Evolutionary conservation across 2,113 vertebrate genomes (phyloP).

Genomic region (Lathamus discolor): DNA sequence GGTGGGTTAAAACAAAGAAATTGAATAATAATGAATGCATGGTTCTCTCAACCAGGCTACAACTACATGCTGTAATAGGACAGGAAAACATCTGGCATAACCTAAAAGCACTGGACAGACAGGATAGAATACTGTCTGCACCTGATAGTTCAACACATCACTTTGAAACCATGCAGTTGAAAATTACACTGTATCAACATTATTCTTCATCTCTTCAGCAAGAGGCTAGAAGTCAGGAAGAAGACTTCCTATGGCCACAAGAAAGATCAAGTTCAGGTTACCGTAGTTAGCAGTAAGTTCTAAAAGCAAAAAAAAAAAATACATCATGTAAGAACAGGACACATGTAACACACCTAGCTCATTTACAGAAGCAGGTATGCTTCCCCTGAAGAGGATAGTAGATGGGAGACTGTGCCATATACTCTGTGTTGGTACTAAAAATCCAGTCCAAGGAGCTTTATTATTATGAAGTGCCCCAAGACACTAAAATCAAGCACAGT

Average conservation of each 20-base stretch:
- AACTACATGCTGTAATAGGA: neutral
- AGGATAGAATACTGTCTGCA: neutral
- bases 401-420: neutral
- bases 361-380: neutral
- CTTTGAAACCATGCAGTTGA: neutral
- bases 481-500: neutral
- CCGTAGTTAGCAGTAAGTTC: neutral
- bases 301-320: neutral
- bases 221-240: neutral
- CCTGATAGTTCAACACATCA: neutral
- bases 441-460: neutral
- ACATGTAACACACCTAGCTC: rapidly evolving
- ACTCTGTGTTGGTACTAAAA: neutral
- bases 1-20: neutral
- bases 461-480: neutral
- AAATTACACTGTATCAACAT: neutral
- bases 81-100: neutral
- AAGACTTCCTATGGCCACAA: neutral
- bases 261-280: neutral
- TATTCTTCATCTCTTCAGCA: neutral
- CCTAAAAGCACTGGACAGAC: neutral
- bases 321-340: neutral
- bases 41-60: neutral
- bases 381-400: rapidly evolving
- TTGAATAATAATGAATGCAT: neutral